Base-by-base conservation (phyloP, 2,797 vertebrate species). In the Podarcis lilfordi region DNA sequence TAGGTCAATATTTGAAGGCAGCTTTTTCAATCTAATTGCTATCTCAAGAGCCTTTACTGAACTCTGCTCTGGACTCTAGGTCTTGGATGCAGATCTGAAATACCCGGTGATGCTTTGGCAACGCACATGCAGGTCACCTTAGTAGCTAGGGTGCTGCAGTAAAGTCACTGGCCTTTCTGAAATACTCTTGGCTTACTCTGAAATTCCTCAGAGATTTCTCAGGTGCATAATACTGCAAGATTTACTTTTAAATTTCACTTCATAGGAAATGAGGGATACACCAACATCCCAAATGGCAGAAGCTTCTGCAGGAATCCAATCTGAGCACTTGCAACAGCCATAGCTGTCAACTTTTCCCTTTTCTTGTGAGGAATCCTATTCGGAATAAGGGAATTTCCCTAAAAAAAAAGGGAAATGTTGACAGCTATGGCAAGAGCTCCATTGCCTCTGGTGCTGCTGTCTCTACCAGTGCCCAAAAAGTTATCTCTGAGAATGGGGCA, bases 1-100 rank as follows among this genome's bases (percentile, higher is more conserved):
- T 81, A 72, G 35, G 69, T 66, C 69, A 61, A 27, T 32, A 74
- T 87, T 64, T 64, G 37, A 81, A 74, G 50, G 35, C 4, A 61
- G 78, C 17, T 87, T 72, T 81, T 87, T 61, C 80, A 81, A 40
- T 87, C 25, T 61, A 72, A 74, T 74, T 81, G 69, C 78, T 74
- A 17, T 40, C 79, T 81, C 50, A 59, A 80, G 68, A 61, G 3
- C 10, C 45, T 59, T 40, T 80, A 59, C 35, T 29, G 32, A 71
- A 13, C 13, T 80, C 45, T 17, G 8, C 35, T 27, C 25, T 82
- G 6, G 5, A 82, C 80, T 82, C 37, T 29, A n/a, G 59, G 29
- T 17, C 43, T 69, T 69, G 77, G 64, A 13, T 64, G 32, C 59
- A 86, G n/a, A 86, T 69, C 43, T 79, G 76, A 23, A 79, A 66